These are phyloP conservation scores for Papilio aristodemus DNA, from an alignment of 1,140 invertebrate genomes.

Conservation along the genomic window DNA sequence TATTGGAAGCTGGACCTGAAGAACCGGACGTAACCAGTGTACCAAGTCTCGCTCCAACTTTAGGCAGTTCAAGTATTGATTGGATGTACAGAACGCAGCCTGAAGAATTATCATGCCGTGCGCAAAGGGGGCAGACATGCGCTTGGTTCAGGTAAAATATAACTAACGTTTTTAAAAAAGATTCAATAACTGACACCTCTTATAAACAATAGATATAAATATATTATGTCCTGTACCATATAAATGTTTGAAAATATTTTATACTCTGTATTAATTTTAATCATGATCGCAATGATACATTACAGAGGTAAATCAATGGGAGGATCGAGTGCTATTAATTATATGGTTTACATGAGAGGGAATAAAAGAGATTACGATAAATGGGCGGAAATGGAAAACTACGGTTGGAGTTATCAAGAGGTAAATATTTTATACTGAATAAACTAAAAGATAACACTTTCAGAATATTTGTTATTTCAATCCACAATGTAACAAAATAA, in stretches of 20 bases:
- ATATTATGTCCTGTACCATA: too few species aligned
- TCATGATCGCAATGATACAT: slow-evolving; percentile 25
- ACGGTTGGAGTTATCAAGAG: slow-evolving; percentile 90
- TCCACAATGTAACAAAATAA: neutral
- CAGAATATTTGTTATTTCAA: too few species aligned
- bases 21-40: slow-evolving; percentile 86
- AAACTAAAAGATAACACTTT: too few species aligned
- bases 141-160: slow-evolving; percentile 83
- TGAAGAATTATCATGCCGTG: slow-evolving; percentile 72
- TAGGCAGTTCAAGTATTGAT: slow-evolving; percentile 82
- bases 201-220: too few species aligned
- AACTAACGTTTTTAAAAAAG: too few species aligned
- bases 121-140: slow-evolving; percentile 81
- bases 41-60: slow-evolving; percentile 82
- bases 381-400: slow-evolving; percentile 84
- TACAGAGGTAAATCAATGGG: slow-evolving; percentile 83
- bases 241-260: too few species aligned
- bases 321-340: slow-evolving; percentile 88
- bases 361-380: slow-evolving; percentile 87
- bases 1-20: slow-evolving; percentile 89
- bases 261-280: neutral
- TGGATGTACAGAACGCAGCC: slow-evolving; percentile 86
- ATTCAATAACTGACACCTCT: too few species aligned
- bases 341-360: slow-evolving; percentile 90
- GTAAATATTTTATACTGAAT: slow-evolving; percentile 61